A percentile compares a stretch with the other conserved stretches of the same genome.
phyloP scores from a whole-genome alignment of 2,797 vertebrate genomes.

The Botia almorhae region DNA sequence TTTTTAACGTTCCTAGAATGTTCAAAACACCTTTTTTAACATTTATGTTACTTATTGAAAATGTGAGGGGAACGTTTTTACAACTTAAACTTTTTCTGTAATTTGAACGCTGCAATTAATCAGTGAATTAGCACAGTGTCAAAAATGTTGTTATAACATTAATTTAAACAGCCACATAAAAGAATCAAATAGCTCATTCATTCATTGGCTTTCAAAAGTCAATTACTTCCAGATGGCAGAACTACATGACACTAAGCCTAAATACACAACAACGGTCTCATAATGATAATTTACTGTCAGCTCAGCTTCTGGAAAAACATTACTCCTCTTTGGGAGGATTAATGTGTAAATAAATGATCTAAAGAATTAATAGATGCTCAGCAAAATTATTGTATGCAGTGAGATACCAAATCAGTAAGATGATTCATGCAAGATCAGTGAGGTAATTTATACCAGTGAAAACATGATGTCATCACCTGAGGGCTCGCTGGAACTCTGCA shows the following conservation, averaged over 20 bases:
- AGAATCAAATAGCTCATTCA: neutral
- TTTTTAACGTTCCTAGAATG: too few relatives aligned
- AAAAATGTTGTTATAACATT: neutral
- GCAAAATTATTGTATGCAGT: neutral
- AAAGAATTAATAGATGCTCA: neutral
- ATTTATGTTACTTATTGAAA: too few relatives aligned
- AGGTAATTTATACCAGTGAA: constrained; percentile 18
- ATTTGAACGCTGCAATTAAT: neutral
- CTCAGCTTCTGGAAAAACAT: neutral
- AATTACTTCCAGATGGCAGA: neutral
- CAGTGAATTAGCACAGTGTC: neutral
- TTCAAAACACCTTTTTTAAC: too few relatives aligned
- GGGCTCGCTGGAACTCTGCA: constrained; percentile 33
- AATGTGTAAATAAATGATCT: neutral
- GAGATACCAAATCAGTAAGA: neutral
- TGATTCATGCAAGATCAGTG: neutral
- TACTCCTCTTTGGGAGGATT: neutral
- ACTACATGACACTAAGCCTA: neutral
- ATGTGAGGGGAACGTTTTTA: too few relatives aligned
- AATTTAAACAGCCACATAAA: neutral
- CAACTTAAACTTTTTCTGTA: neutral
- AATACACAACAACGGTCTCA: neutral
- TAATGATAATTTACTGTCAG: neutral
- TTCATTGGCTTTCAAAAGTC: neutral
- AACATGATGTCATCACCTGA: constrained; percentile 33